Conservation (phyloP, 1,140 invertebrate genomes). For the Zaprionus lachaisei region DNA sequence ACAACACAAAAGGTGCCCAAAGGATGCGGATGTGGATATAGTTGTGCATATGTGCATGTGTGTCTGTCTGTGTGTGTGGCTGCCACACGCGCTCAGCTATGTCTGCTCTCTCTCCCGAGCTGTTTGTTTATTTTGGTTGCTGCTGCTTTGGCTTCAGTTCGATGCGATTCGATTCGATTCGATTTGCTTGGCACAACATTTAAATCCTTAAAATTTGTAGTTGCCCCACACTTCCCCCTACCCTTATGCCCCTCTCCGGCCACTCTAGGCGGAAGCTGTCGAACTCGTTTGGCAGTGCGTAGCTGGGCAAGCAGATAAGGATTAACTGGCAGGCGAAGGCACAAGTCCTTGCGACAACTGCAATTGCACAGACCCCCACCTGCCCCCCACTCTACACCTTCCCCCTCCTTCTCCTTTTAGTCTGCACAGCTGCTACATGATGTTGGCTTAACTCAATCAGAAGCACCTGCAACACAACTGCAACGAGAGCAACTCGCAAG, state of each 20-base stretch:
- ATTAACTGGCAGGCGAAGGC: slow-evolving; percentile 42
- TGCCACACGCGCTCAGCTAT: background rate
- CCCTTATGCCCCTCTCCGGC: background rate
- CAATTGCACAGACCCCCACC: slow-evolving; percentile 19
- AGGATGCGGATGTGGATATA: slow-evolving; percentile 39
- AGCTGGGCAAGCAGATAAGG: slow-evolving; percentile 44
- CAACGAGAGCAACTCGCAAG: slow-evolving; percentile 9
- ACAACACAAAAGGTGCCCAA: slow-evolving; percentile 71
- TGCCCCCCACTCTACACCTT: background rate
- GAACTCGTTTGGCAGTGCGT: slow-evolving; percentile 34
- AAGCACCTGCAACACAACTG: slow-evolving; percentile 66
- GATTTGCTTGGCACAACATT: slow-evolving; percentile 69
- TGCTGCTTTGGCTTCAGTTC: slow-evolving; percentile 26
- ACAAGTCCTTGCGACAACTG: slow-evolving; percentile 21
- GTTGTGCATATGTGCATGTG: slow-evolving; percentile 10
- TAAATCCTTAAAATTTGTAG: slow-evolving; percentile 81
- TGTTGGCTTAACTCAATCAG: slow-evolving; percentile 80
- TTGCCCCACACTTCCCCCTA: background rate
- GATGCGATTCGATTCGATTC: slow-evolving; percentile 49
- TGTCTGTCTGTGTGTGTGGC: background rate
- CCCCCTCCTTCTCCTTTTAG: background rate
- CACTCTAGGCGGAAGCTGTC: slow-evolving; percentile 9
- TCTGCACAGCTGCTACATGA: slow-evolving; percentile 38
- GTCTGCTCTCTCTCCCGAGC: background rate
- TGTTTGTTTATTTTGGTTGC: slow-evolving; percentile 11